phyloP scores from a whole-genome alignment of 23 tunicate species.

The Botrylloides violaceus region DNA sequence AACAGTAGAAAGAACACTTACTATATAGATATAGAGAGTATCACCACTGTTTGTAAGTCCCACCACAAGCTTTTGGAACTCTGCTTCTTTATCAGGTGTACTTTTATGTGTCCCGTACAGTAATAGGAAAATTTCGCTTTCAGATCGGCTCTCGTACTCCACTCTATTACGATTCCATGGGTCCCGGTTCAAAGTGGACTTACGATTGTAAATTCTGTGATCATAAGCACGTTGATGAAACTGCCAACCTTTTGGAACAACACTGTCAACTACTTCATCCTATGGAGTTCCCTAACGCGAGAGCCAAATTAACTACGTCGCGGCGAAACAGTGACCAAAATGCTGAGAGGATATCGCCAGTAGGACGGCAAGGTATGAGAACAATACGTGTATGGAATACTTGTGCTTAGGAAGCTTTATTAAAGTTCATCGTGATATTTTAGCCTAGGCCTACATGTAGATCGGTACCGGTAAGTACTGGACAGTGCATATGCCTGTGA shows the following conservation, averaged over 20 bases:
- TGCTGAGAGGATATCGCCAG: neutral
- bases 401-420: neutral
- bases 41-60: too few relatives aligned
- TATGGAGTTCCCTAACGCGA: neutral
- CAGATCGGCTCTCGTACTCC: conserved; percentile 24
- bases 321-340: neutral
- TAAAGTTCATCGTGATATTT: too few relatives aligned
- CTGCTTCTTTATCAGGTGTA: too few relatives aligned
- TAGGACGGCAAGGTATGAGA: neutral
- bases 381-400: neutral
- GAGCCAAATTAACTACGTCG: neutral
- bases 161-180: neutral
- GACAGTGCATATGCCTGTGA: too few relatives aligned
- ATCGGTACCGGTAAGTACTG: too few relatives aligned
- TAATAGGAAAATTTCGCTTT: neutral
- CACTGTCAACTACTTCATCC: conserved; percentile 54
- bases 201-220: conserved; percentile 75
- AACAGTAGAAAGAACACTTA: too few relatives aligned
- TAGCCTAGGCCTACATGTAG: too few relatives aligned
- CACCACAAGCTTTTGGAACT: too few relatives aligned
- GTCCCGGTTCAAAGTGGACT: neutral
- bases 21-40: too few relatives aligned
- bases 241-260: conserved; percentile 53
- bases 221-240: conserved; percentile 52
- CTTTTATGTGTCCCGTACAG: too few relatives aligned